phyloP scores from a whole-genome alignment of 2,888 invertebrate species.

The Dryocosmus kuriphilus region DNA sequence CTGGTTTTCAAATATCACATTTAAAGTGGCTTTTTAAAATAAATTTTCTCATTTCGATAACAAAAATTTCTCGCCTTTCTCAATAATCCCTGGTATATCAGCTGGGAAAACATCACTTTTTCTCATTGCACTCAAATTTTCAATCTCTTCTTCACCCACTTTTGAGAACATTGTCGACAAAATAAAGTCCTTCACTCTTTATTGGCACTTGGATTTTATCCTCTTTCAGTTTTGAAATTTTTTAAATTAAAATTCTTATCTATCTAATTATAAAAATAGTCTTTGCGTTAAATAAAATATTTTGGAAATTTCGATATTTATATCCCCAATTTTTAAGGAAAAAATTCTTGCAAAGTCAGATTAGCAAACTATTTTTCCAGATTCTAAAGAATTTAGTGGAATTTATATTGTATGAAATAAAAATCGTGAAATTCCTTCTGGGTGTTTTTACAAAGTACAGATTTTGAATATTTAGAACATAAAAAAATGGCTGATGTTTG shows the following conservation, averaged over 20 bases:
- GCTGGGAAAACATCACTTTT: not conserved
- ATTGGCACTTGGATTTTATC: not conserved
- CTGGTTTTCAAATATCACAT: constrained; percentile 4
- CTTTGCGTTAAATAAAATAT: not conserved
- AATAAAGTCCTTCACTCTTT: not conserved
- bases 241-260: not conserved
- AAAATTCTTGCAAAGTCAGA: not conserved
- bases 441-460: not conserved
- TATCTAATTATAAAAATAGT: not conserved
- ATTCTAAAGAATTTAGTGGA: not conserved
- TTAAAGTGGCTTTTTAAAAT: constrained; percentile 7
- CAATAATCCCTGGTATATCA: not conserved
- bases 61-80: not conserved
- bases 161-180: constrained; percentile 2
- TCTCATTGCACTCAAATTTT: constrained; percentile 4
- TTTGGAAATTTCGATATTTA: not conserved
- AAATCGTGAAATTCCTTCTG: not conserved
- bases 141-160: constrained; percentile 13
- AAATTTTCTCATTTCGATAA: constrained; percentile 20
- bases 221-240: not conserved
- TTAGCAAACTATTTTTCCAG: not conserved
- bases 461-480: not conserved
- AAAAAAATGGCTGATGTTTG: not conserved
- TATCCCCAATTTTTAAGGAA: not conserved
- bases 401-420: not conserved